A percentile compares a stretch with the other conserved stretches of the same genome.
Conservation (phyloP, 2,888 invertebrate genomes). For the Rhopalosiphum nymphaeae region DNA sequence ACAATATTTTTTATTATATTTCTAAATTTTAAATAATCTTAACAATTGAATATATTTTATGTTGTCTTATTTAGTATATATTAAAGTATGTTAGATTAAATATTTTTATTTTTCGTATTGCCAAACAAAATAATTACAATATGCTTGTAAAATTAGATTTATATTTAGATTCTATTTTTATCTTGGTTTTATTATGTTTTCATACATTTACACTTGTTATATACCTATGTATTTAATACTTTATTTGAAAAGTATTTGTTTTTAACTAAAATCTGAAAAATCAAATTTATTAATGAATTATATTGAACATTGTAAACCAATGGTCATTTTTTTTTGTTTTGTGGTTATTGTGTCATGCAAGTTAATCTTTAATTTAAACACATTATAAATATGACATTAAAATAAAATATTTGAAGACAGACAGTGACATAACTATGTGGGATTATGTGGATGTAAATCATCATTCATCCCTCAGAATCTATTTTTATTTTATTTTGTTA, state of each 20-base stretch:
- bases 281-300: background rate
- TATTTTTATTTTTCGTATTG: conserved; percentile 37
- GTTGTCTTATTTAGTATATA: conserved; percentile 19
- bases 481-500: background rate
- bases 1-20: background rate
- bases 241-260: conserved; percentile 37
- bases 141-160: background rate
- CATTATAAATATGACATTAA: no score
- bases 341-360: background rate
- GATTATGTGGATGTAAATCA: background rate
- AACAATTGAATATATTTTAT: conserved; percentile 7
- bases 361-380: background rate
- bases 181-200: conserved; percentile 11
- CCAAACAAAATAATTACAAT: conserved; percentile 13
- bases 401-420: background rate
- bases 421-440: background rate
- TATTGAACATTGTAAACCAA: background rate
- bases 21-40: background rate
- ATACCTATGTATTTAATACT: conserved; percentile 6
- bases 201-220: conserved; percentile 34
- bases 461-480: background rate
- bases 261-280: conserved; percentile 39
- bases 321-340: background rate
- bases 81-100: background rate
- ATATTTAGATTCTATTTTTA: conserved; percentile 10